Percentiles rank a stretch among this genome's conserved stretches.
phyloP scores from a whole-genome alignment of 2,888 invertebrate species.

The Euzophera pinguis region DNA sequence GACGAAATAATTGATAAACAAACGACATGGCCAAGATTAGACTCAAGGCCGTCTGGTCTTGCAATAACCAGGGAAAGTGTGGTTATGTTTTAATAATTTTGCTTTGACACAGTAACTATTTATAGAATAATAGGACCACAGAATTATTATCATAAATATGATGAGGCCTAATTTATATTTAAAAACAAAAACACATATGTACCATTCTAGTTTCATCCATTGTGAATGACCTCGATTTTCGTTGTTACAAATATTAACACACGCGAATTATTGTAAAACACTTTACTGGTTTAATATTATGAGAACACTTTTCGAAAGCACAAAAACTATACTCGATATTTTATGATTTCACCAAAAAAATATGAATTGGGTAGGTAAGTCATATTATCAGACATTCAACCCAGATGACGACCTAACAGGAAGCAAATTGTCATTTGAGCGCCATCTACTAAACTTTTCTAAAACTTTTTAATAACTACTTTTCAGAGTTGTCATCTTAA shows the following conservation, averaged over 20 bases:
- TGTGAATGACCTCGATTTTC: neutral
- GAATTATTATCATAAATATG: too few relatives aligned
- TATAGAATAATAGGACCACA: neutral
- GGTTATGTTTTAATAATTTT: slow-evolving; percentile 48
- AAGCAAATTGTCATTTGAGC: slow-evolving; percentile 21
- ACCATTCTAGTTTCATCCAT: too few relatives aligned
- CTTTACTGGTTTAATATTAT: too few relatives aligned
- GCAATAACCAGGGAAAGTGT: slow-evolving; percentile 54
- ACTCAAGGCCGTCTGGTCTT: slow-evolving; percentile 74
- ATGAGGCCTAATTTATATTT: too few relatives aligned
- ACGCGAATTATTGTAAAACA: too few relatives aligned
- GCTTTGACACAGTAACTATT: neutral
- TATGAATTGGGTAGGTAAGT: too few relatives aligned
- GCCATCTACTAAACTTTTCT: slow-evolving; percentile 43
- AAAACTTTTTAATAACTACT: slow-evolving; percentile 9
- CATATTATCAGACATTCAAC: slow-evolving; percentile 68
- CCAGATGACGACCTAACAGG: slow-evolving; percentile 40
- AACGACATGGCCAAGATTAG: slow-evolving; percentile 75
- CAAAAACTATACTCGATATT: slow-evolving; percentile 22
- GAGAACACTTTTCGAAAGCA: slow-evolving; percentile 13
- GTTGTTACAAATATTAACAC: slow-evolving; percentile 11
- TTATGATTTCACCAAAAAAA: slow-evolving; percentile 42
- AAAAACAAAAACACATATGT: too few relatives aligned
- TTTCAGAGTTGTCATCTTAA: too few relatives aligned
- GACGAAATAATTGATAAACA: slow-evolving; percentile 57